Base-by-base conservation (phyloP, 2,888 invertebrate species). In the Hetaerina titia region DNA sequence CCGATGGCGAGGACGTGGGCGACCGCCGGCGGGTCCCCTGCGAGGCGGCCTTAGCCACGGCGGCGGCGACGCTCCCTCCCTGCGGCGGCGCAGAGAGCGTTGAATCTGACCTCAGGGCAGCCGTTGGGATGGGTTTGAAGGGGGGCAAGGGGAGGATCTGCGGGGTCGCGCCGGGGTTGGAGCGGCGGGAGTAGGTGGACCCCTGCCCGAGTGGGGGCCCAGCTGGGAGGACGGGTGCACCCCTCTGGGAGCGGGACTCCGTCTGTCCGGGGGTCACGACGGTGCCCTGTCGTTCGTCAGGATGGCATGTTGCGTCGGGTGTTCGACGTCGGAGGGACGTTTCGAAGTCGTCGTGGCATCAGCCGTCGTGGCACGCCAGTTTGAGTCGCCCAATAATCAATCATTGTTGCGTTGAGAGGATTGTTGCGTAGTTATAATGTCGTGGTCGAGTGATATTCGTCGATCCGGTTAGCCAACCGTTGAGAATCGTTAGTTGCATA, bases 121-220 rank as follows among this genome's bases (percentile, higher is more conserved):
- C 25, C 97, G 98, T 97, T 89, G 98, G 98, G 95, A 98, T 97
- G 0, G 98, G 98, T 96, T 97, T 98, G 96, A 98, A 98, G 0
- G 98, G 98, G 64, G 98, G 98, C 15, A 98, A 98, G 15, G 97
- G 97, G 96, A 97, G 96, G 97, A 96, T 0, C 97, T 97, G 94
- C 74, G 96, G 96, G 90, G 95, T 97, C 97, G 0, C 97, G 97
- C 96, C 97, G 97, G 22, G 97, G 95, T 92, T 95, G 97, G 97
- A 95, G 95, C 63, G 95, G 87, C 58, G 89, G 95, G 19, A 95
- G 89, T 60, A 94, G 25, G 74, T 57, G 8, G 95, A 95, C n/a
- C 95, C 94, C 58, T 90, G 95, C 58, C 95, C 95, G 56, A 94
- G 31, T 90, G 89, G n/a, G 87, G 92, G 6, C 94, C 95, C 87